Base-by-base conservation (phyloP, 2,113 vertebrate genomes). In the Acinonyx jubatus region DNA sequence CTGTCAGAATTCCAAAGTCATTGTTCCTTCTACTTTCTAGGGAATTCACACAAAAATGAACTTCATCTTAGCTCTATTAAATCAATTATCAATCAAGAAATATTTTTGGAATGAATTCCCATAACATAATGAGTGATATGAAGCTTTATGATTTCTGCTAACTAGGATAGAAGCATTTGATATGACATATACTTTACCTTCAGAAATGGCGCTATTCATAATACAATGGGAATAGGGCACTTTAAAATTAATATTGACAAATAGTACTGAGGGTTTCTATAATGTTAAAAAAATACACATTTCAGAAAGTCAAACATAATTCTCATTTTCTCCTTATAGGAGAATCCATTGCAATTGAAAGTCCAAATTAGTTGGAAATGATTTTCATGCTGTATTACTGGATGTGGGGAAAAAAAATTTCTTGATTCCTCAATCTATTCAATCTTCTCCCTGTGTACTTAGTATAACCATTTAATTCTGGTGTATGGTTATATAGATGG, bases 241-340 rank as follows among this genome's bases (percentile, higher is more conserved):
- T 96, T 97, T 91, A 96, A 97, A 90, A 97, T 96, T 94, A 97
- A 89, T 97, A 91, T 83, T 97, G 94, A 91, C 91, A 95, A 97
- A 89, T 74, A 89, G 45, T 85, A 84, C 63, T 91, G 29, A 91
- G 31, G 82, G 1, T 89, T 96, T 94, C 83, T 80, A 82, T 89
- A 97, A 76, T 95, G 86, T 84, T 94, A 76, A 96, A 97, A 94
- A 97, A 96, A 73, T 86, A 93, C 63, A 87, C 85, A 96, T 93
- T 97, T 95, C 73, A 61, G 91, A 96, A 97, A 98, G 69, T 86
- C 89, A 91, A 95, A 96, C 31, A 89, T 94, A 97, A 94, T 97
- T 94, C 86, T 93, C 50, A 97, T 94, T 96, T 96, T 96, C 81
- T 96, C 23, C 36, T 97, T 82, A 89, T 50, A 89, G 38, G 50